Evolutionary conservation across 2,113 vertebrate species (phyloP), one percentile per base, ranked within the genome.

Genomic region (Sinocyclocheilus maitianheensis): DNA sequence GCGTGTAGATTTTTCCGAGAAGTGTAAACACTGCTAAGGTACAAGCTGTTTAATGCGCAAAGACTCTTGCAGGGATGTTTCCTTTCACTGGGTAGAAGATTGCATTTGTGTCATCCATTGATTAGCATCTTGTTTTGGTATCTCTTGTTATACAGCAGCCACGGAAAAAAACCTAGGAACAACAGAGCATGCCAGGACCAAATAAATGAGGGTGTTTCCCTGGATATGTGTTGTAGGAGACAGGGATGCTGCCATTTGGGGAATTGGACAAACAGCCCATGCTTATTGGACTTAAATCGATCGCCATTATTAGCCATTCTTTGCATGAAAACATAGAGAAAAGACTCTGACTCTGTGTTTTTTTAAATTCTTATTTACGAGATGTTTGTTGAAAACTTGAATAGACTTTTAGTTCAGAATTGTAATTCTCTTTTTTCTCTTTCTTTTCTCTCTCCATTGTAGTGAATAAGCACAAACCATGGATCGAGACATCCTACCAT

Each of bases 391-490:
- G 16, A 71, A 37, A 40, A 40, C 67, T 43, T 72, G 18, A 71
- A 71, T 37, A 22, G 69, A 22, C 69, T 43, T 20, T 2, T n/a
- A 12, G 37, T 43, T 43, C 37, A 43, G 20, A 43, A 43, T 62
- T 84, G 34, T 2, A 37, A 8, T 24, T 46, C 4, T 76, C 5
- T 51, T 9, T 12, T 72, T 13, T 76, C 6, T 55, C 6, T 71
- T 20, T 77, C 24, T 55, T 51, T 3, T 48, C 13, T 76, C 22
- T 81, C 43, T 87, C n/a, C 65, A 24, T 91, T 85, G 69, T 88
- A 99, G 98, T 98, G 83, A 99, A 99, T 93, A 99, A 98, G 90
- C 98, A 99, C 94, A 99, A 99, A 84, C 98, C 98, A 3, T 99
- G 98, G 98, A 99, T 99, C 63, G 98, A 99, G 94, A 97, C 97